Evolutionary conservation across 1,140 invertebrate species (phyloP).

Genomic region (Bombus superbus): DNA sequence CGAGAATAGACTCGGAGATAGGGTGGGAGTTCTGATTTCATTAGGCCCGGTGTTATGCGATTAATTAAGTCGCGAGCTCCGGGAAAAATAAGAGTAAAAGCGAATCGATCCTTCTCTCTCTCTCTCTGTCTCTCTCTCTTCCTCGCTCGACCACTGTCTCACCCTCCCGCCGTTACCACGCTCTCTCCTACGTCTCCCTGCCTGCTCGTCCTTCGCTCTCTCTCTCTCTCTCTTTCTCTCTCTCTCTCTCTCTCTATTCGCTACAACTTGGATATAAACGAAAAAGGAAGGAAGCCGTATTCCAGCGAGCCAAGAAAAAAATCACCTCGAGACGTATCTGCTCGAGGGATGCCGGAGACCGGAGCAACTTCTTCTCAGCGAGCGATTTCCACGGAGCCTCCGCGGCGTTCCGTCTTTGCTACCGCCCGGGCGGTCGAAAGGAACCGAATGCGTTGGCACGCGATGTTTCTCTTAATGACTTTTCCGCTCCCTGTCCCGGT

Average conservation of each 20-base stretch:
- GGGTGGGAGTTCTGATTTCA: conserved; percentile 82
- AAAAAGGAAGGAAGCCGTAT: background rate
- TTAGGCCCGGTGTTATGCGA: conserved; percentile 83
- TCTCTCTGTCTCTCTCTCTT: conserved; percentile 13
- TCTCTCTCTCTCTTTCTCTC: background rate
- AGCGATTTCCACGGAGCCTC: background rate
- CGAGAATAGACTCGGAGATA: conserved; percentile 72
- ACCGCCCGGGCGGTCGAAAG: background rate
- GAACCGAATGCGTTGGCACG: background rate
- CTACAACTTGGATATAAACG: conserved; percentile 34
- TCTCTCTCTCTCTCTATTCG: conserved; percentile 1
- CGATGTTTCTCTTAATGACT: conserved; percentile 53
- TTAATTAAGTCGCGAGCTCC: conserved; percentile 82
- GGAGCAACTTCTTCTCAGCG: background rate
- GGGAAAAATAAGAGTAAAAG: conserved; percentile 80
- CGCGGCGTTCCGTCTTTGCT: background rate
- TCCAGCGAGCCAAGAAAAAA: background rate
- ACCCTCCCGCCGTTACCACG: background rate
- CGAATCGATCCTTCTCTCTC: conserved; percentile 48
- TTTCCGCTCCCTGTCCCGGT: background rate
- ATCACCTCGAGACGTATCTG: background rate
- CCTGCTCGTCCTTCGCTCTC: background rate
- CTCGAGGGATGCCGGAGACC: background rate
- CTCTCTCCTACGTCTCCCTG: background rate
- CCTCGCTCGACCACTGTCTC: background rate